These are phyloP conservation scores for Artemia sinica DNA, from an alignment of 2,888 invertebrate genomes.

Conservation along the genomic window DNA sequence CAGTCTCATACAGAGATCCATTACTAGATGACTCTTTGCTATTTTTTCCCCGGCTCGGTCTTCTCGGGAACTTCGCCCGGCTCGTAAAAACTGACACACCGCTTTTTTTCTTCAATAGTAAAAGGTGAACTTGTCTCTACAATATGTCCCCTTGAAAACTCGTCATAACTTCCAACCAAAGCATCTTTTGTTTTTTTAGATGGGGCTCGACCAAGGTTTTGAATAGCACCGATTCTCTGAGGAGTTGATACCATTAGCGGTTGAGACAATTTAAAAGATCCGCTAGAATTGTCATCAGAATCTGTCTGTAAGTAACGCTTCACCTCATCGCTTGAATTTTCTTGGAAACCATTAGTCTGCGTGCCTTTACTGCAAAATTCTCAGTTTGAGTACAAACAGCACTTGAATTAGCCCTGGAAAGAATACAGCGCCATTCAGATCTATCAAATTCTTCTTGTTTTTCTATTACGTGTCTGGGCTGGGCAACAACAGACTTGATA, in stretches of 20 bases:
- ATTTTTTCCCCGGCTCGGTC: background rate
- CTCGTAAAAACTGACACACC: conserved; percentile 4
- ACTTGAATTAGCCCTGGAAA: background rate
- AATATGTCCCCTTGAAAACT: background rate
- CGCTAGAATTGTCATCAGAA: background rate
- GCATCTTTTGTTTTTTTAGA: background rate
- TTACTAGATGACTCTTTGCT: background rate
- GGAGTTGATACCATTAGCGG: background rate
- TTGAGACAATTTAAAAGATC: background rate
- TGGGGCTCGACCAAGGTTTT: background rate
- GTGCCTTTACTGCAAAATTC: background rate
- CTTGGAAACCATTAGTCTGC: background rate
- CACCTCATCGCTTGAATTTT: background rate
- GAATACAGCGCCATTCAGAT: background rate
- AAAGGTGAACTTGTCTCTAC: background rate
- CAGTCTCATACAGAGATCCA: conserved; percentile 9
- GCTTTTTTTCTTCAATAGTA: background rate
- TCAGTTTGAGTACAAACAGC: background rate
- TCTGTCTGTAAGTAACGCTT: background rate
- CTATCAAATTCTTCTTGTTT: background rate
- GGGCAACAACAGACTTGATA: background rate
- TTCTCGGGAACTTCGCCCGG: background rate
- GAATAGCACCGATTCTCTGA: background rate
- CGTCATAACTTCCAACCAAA: background rate
- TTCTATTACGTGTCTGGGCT: background rate